Base-by-base conservation (phyloP, 2,797 vertebrate species). In the Falco naumanni region DNA sequence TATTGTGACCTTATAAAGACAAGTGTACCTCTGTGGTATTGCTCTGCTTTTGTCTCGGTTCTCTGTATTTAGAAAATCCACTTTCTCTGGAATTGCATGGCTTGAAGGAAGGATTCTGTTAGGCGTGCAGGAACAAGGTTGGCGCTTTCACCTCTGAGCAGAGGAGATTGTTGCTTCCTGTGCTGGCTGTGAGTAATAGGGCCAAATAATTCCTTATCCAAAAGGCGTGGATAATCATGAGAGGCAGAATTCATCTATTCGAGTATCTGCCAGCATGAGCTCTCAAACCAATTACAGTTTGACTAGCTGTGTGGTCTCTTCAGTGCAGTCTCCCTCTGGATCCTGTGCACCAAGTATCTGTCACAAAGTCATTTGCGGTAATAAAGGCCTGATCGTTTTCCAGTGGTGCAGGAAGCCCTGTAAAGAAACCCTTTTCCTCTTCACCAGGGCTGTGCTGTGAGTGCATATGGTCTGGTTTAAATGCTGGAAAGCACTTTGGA, bases 221-320 rank as follows among this genome's bases (percentile, higher is more conserved):
- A 93, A 93, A 97, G 48, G 77, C 90, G 8, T 5, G 11, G 77
- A 48, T 87, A 84, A 91, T 84, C 76, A 54, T 0, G 22, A 88
- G 89, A 68, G 89, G 61, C 75, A 54, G 43, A 92, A 75, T 59
- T 74, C 0, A 5, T 71, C 77, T 80, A 1, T 64, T 74, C 8
- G 39, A 82, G 5, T 69, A 57, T 56, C 28, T 97, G 53, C 76
- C 87, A 82, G 57, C 61, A 9, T 56, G 68, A 87, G 61, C 77
- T 95, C 80, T 92, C 74, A 63, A 91, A 85, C 71, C 66, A 78
- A 76, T 92, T 69, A 72, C 69, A 53, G 50, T 11, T 16, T 59
- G 77, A 57, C 78, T 57, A 18, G 69, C 76, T 95, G 96, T 84
- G 95, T 94, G 94, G 96, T 91, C 94, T 71, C 80, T 24, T 28